Evolutionary conservation across 1,140 invertebrate species (phyloP).

Genomic region (Macrotrachela quadricornifera): DNA sequence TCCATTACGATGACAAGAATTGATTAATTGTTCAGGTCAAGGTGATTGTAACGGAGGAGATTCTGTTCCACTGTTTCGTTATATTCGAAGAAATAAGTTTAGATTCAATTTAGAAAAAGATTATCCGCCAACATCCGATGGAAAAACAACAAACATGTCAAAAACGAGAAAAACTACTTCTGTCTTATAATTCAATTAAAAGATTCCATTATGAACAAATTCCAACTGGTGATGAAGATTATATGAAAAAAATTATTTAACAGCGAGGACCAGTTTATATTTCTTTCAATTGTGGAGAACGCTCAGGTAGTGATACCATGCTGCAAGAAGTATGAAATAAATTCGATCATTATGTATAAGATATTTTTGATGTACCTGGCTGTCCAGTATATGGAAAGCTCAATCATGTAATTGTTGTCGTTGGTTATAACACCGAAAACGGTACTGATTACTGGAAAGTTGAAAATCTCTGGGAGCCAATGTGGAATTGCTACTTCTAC

Average conservation of each 20-base stretch:
- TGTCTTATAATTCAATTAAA: too few species aligned
- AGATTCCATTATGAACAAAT: too few species aligned
- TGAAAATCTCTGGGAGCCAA: conserved; percentile 6
- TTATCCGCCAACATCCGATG: too few species aligned
- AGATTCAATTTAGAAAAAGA: too few species aligned
- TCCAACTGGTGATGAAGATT: too few species aligned
- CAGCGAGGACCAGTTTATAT: too few species aligned
- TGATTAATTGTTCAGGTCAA: conserved; percentile 16
- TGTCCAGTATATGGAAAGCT: background rate
- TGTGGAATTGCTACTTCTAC: conserved; percentile 8
- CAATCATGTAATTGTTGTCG: conserved; percentile 4
- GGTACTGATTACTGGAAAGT: conserved; percentile 4
- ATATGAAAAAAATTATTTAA: too few species aligned
- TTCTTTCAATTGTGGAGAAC: too few species aligned
- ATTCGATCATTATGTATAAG: background rate
- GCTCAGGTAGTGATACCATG: too few species aligned
- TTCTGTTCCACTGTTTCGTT: conserved; percentile 20
- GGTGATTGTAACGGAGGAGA: conserved; percentile 23
- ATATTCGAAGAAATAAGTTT: too few species aligned
- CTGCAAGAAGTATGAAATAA: background rate
- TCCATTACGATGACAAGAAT: conserved; percentile 19
- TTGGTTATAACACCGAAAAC: conserved; percentile 4
- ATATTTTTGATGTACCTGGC: background rate
- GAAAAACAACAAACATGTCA: too few species aligned
- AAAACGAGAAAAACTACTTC: too few species aligned